These are phyloP conservation scores for Cotesia chilonis DNA, from an alignment of 1,140 invertebrate genomes.

Conservation along the genomic window DNA sequence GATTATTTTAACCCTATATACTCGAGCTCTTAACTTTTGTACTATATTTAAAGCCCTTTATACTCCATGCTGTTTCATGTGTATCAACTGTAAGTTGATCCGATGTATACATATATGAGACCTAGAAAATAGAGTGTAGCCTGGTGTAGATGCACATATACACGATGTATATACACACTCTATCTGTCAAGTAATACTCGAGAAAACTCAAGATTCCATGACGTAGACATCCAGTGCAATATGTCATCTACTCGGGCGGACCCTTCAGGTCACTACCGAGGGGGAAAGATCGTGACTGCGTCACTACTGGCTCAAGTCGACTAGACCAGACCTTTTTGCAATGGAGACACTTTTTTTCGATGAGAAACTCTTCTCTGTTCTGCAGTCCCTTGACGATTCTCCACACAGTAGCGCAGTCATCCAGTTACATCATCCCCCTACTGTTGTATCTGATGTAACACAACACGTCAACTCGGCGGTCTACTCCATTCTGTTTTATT, in stretches of 20 bases:
- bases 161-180: background rate
- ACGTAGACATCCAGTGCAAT: background rate
- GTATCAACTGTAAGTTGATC: too few species aligned
- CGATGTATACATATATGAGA: too few species aligned
- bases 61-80: too few species aligned
- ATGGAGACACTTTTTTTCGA: slow-evolving; percentile 57
- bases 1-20: slow-evolving; percentile 4
- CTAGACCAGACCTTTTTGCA: slow-evolving; percentile 42
- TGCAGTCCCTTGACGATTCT: slow-evolving; percentile 13
- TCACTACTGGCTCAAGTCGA: too few species aligned
- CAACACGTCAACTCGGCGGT: slow-evolving; percentile 11
- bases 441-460: slow-evolving; percentile 13
- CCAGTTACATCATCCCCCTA: slow-evolving; percentile 30
- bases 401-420: slow-evolving; percentile 30
- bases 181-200: background rate
- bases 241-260: background rate
- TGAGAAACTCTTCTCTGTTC: slow-evolving; percentile 2
- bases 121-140: background rate
- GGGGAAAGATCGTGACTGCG: slow-evolving; percentile 4
- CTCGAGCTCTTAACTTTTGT: background rate
- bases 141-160: background rate
- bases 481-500: too few species aligned
- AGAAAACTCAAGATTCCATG: slow-evolving; percentile 20
- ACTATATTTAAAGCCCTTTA: too few species aligned
- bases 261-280: background rate